Base-by-base conservation (phyloP, 2,113 vertebrate species). In the Amphiprion ocellaris region DNA sequence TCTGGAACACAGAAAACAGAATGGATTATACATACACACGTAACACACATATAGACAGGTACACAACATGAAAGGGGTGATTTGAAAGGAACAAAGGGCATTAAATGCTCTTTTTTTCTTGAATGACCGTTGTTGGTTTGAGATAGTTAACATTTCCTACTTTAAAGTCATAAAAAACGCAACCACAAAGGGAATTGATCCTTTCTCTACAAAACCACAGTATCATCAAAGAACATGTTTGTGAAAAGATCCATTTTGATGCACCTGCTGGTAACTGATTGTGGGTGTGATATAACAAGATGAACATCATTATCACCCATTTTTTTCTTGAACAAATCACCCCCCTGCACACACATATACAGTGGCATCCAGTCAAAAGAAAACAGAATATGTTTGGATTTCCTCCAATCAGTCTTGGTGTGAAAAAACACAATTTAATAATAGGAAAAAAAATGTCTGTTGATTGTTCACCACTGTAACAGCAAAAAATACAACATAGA, bases 1-100 rank as follows among this genome's bases (percentile, higher is more conserved):
- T 95, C 98, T 99, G 97, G 94, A 96, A 96, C 97, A 98, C 90
- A 93, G 80, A 97, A 85, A 97, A 97, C 92, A 96, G 86, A 95
- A 94, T 92, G 93, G 94, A 94, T 95, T 95, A 95, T 94, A 95
- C 93, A 95, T 65, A 94, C 91, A 92, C 85, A 90, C 83, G 63
- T 70, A 87, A 90, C 79, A 81, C 74, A 86, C 83, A 87, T 69
- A 86, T 2, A 88, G 72, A 91, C 88, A 86, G 61, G 66, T 83
- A 87, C 85, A 81, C 82, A 37, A 37, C 33, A 85, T 37, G 78
- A 75, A 69, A 70, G 79, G 86, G 87, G 88, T 85, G 90, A 91
- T 92, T 87, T 86, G 86, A 89, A 39, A 39, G 49, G 11, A 26
- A 65, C 55, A 72, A 44, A 63, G 49, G 19, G 33, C 11, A 60